phyloP scores from a whole-genome alignment of 1,140 invertebrate species.

The Monochamus saltuarius region DNA sequence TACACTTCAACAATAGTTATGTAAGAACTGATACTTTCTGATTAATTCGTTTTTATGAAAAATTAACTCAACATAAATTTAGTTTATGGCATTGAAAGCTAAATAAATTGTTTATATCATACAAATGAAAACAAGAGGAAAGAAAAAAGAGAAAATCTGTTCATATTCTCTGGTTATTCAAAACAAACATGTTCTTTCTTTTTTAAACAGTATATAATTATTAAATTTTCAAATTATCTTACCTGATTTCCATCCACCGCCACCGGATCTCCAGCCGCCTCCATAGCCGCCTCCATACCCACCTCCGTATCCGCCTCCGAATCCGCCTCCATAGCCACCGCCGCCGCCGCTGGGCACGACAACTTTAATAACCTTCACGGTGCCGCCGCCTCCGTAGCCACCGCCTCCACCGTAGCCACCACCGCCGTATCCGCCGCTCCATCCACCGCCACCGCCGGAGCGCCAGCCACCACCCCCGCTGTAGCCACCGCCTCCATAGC shows the following conservation, averaged over 20 bases:
- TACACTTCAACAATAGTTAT: too few species aligned
- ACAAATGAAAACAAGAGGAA: too few species aligned
- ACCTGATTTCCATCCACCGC: slow-evolving; percentile 12
- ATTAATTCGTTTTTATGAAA: too few species aligned
- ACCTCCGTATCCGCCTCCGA: slow-evolving; percentile 21
- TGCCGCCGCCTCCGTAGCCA: slow-evolving; percentile 16
- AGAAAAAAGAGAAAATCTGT: too few species aligned
- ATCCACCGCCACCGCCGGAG: slow-evolving; percentile 15
- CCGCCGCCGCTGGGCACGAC: slow-evolving; percentile 27
- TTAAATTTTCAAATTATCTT: background rate
- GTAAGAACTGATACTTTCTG: too few species aligned
- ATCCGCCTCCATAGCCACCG: slow-evolving; percentile 6
- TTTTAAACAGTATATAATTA: too few species aligned
- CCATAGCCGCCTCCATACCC: slow-evolving; percentile 25
- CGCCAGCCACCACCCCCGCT: slow-evolving; percentile 13
- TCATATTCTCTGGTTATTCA: too few species aligned
- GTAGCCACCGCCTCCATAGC: slow-evolving; percentile 17
- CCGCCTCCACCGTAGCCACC: slow-evolving; percentile 12
- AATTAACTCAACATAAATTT: too few species aligned
- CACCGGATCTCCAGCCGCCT: slow-evolving; percentile 32
- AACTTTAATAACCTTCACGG: slow-evolving; percentile 24
- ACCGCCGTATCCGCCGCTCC: slow-evolving; percentile 19
- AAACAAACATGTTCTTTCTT: too few species aligned
- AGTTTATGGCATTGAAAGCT: too few species aligned
- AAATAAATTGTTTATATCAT: too few species aligned